Base-by-base conservation (phyloP, 2,113 vertebrate genomes). In the Glareola pratincola region DNA sequence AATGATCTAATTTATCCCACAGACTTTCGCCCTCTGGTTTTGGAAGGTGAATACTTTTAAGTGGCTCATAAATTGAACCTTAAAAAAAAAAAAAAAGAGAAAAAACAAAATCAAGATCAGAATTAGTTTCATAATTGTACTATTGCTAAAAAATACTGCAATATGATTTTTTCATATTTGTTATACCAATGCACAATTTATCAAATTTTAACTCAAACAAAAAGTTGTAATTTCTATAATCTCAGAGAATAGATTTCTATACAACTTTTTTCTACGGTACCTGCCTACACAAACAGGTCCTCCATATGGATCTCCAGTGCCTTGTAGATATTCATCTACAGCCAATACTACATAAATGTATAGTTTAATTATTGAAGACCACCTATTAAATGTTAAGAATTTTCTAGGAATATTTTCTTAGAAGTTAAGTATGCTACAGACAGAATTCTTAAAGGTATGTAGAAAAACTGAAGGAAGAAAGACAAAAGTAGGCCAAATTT, bases 41-140 rank as follows among this genome's bases (percentile, higher is more conserved):
- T 96, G 97, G 98, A 92, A 98, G 97, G 71, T 98, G 87, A 98
- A 99, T 97, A 98, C 98, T 98, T 97, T 99, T 99, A 73, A 99
- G 98, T 51, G 99, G 99, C 98, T 99, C 99, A 98, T 99, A 99
- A 95, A 99, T 99, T 80, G 99, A 99, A 77, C 98, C 99, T 99
- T n/a, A n/a, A n/a, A 96, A 96, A 91, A 94, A 22, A 48, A 47
- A 45, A 47, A 92, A 22, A 78, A 47, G 10, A 56, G 3, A 81
- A 71, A 36, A 71, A 59, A 5, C 16, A 86, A 78, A 89, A 53
- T 78, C 17, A 94, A 89, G 14, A 69, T 64, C 19, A 71, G 67
- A 95, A 82, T 68, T 41, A 67, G 12, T 45, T 79, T 41, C 14
- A 29, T 62, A 79, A 57, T 22, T 90, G 26, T 45, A 77, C 37